Conservation (phyloP, 2,113 vertebrate species). For the Cryptotis parvus region DNA sequence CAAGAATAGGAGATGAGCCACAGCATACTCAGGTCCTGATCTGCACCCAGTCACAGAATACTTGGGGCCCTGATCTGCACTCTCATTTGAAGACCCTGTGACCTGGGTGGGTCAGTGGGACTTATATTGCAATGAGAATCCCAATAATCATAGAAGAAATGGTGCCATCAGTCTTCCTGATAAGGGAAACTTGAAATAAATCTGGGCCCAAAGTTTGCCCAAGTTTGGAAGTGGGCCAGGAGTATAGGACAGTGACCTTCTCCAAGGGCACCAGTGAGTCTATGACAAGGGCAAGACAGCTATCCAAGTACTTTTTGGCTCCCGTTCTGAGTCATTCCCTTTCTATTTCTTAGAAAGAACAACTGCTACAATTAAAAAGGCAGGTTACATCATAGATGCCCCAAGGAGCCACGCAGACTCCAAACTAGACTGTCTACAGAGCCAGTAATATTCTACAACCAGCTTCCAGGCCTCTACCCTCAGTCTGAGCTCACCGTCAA, state of each 20-base stretch:
- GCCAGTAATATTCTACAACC: neutral
- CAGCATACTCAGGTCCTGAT: no score
- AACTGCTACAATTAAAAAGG: neutral
- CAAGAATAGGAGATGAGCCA: neutral
- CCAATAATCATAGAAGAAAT: neutral
- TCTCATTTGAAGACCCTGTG: neutral
- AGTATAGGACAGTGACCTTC: neutral
- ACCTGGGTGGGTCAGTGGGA: neutral
- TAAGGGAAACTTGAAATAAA: neutral
- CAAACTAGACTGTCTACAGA: neutral
- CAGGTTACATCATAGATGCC: neutral
- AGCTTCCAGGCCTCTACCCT: neutral
- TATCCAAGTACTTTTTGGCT: neutral
- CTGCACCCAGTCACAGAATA: neutral
- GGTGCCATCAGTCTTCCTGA: neutral
- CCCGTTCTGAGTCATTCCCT: neutral
- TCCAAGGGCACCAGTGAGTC: neutral
- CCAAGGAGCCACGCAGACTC: neutral
- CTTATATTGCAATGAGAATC: neutral
- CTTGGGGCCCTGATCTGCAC: neutral
- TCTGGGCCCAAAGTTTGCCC: neutral
- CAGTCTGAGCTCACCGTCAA: neutral
- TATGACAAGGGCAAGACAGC: neutral
- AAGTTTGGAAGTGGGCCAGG: neutral
- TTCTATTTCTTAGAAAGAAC: slow-evolving; percentile 9